Evolutionary conservation across 2,797 vertebrate genomes (phyloP), one percentile per base, ranked within the genome.

Genomic region (Alca torda): DNA sequence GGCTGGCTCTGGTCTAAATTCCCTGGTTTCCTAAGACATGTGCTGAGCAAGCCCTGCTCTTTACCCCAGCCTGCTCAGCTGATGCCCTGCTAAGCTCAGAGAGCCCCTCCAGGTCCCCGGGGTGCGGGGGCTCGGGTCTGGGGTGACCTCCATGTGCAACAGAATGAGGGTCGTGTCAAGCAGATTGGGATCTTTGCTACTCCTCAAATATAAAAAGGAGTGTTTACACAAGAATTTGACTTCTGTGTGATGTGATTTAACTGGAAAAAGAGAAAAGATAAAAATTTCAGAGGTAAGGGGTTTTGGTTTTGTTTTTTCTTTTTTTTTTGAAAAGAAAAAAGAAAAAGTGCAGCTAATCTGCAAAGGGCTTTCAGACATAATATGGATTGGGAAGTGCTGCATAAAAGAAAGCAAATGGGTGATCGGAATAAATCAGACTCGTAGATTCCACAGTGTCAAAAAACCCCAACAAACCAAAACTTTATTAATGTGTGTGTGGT

Each of bases 151-250:
- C 48, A 30, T 67, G 51, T 50, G 35, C 43, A 67, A 7, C 31
- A 20, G 3, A 1, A 1, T 0, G 1, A 80, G 16, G 3, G 60
- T 19, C 2, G 3, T 5, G n/a, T 46, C 43, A 43, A 80, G 16
- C 5, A 28, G 26, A 16, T 28, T 4, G 19, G 0, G 1, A 2
- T 23, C 17, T 54, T 79, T 48, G 28, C 19, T 68, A 9, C 13
- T 73, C 28, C n/a, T 88, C 24, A 59, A 35, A 59, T 7, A 6
- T 57, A 11, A 50, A 57, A 60, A 68, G 24, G 50, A 61, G 14
- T 5, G 5, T 76, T 91, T 83, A 23, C 28, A 14, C 3, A 10
- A 16, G 18, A 48, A 48, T 56, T 91, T 70, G 57, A 43, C 20
- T 72, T 79, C 5, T 45, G 11, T 81, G 25, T 69, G 45, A 43